phyloP scores from a whole-genome alignment of 2,113 vertebrate genomes.

The Gallinago undulata region DNA sequence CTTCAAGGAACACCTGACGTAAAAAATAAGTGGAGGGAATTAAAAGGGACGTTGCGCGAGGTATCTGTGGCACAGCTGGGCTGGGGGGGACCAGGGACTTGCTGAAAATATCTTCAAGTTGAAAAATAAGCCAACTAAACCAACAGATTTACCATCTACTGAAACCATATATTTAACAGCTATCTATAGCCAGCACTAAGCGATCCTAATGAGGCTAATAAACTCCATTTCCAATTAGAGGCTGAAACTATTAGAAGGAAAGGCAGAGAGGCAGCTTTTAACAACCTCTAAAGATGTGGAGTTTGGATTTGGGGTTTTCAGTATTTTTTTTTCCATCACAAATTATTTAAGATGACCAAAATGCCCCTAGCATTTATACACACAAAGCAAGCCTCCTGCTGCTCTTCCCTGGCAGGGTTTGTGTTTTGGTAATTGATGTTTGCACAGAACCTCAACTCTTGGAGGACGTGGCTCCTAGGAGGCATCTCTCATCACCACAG shows the following conservation, averaged over 20 bases:
- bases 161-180: constrained; percentile 37
- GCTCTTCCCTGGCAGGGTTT: background rate
- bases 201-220: constrained; percentile 65
- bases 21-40: constrained; percentile 39
- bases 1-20: constrained; percentile 75
- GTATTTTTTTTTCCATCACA: background rate
- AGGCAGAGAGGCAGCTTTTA: constrained; percentile 52
- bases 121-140: constrained; percentile 48
- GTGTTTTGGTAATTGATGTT: background rate
- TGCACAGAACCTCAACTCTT: constrained; percentile 5
- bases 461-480: background rate
- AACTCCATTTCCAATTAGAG: constrained; percentile 69
- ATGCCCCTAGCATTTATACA: background rate
- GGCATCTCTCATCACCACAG: background rate
- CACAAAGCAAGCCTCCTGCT: background rate
- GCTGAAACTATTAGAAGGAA: constrained; percentile 50
- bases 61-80: background rate
- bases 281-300: constrained; percentile 25
- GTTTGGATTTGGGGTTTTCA: background rate
- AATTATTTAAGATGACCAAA: background rate
- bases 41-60: background rate
- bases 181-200: constrained; percentile 54
- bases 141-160: constrained; percentile 44
- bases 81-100: background rate
- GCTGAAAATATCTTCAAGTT: background rate